These are phyloP conservation scores for Nymphalis io DNA, from an alignment of 1,140 invertebrate species.

Conservation along the genomic window DNA sequence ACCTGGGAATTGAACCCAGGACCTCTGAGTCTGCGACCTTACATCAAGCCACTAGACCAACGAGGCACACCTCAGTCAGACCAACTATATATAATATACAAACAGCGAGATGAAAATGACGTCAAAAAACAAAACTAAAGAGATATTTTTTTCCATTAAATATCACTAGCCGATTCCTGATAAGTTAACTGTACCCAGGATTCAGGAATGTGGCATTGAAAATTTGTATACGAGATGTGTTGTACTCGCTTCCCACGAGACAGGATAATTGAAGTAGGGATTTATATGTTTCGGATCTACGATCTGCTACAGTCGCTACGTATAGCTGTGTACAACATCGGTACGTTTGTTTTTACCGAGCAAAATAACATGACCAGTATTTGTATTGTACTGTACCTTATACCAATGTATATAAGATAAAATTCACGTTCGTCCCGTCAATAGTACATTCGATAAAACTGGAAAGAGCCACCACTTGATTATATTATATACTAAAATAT, in stretches of 20 bases:
- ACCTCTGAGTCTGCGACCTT: no score
- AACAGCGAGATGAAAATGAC: background rate
- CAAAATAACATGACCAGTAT: conserved; percentile 10
- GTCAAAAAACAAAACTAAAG: conserved; percentile 15
- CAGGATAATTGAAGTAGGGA: conserved; percentile 76
- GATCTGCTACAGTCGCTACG: conserved; percentile 45
- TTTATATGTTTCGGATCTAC: conserved; percentile 72
- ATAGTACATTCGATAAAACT: no score
- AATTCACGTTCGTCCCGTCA: no score
- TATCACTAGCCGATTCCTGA: conserved; percentile 35
- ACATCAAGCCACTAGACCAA: no score
- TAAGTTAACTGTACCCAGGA: conserved; percentile 53
- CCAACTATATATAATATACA: no score
- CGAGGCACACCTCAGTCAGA: no score
- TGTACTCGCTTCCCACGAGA: conserved; percentile 70
- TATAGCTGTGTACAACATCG: conserved; percentile 46
- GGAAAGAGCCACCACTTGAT: no score
- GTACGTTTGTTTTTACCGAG: conserved; percentile 43
- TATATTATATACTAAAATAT: no score
- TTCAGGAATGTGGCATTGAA: conserved; percentile 52
- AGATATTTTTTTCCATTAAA: conserved; percentile 20
- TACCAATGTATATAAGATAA: no score
- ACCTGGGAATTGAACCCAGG: no score
- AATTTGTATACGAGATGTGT: conserved; percentile 67
- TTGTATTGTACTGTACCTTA: background rate